A percentile compares a stretch with the other conserved stretches of the same genome.
Conservation (phyloP, 2,888 invertebrate species). For the Ryuthela nishihirai region DNA sequence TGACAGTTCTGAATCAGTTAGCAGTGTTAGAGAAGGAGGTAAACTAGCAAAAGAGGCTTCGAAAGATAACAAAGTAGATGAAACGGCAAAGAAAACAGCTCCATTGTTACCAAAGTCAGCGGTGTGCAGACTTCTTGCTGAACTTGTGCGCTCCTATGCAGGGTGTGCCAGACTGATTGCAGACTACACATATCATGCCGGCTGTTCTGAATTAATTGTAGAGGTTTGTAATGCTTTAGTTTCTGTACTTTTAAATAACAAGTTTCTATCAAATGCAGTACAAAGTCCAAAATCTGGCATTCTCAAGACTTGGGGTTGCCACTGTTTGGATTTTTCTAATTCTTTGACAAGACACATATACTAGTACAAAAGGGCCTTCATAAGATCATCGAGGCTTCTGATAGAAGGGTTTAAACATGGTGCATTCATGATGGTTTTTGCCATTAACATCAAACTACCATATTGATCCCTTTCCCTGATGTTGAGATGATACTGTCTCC, state of each 20-base stretch:
- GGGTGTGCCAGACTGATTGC: conserved; percentile 70
- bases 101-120: conserved; percentile 69
- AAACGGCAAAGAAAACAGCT: conserved; percentile 55
- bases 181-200: conserved; percentile 63
- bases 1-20: conserved; percentile 28
- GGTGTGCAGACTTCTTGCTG: conserved; percentile 70
- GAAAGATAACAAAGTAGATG: conserved; percentile 38
- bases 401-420: no score
- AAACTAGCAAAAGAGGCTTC: conserved; percentile 29
- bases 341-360: no score
- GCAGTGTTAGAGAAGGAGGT: conserved; percentile 10
- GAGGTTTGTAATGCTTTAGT: conserved; percentile 51
- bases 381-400: no score
- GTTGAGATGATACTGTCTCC: no score
- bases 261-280: no score
- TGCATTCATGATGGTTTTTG: no score
- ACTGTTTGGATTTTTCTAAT: no score
- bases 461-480: no score
- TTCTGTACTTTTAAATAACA: not conserved
- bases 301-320: no score
- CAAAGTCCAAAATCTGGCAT: no score
- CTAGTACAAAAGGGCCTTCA: no score
- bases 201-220: conserved; percentile 60
- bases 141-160: conserved; percentile 72
- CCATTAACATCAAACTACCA: no score